Evolutionary conservation across 2,797 vertebrate genomes (phyloP), one percentile per base, ranked within the genome.

Genomic region (Zalophus californianus): DNA sequence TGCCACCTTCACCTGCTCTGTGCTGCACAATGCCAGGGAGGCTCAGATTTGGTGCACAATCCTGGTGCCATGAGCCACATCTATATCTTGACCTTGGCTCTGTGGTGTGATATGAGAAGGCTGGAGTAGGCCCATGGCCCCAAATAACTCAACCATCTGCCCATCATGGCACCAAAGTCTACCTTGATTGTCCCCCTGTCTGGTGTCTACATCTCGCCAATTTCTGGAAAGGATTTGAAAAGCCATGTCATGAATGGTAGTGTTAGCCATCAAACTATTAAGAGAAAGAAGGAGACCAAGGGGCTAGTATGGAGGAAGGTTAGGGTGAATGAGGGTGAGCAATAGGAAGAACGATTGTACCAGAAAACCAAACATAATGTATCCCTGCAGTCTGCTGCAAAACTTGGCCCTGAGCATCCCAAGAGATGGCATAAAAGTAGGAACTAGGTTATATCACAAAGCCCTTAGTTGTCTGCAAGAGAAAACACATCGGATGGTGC

Each of bases 1-100:
- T 0, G 3, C 4, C 41, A 18, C 54, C 77, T 48, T 85, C 23
- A 35, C 25, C 16, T 8, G 15, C 23, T 29, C 52, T 32, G 0
- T 0, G 0, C 21, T 16, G 1, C 9, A 7, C 50, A 41, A 18
- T 1, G 27, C 54, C 68, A 29, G 50, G 35, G 32, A 60, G 0
- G 38, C 27, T 44, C 23, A 15, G n/a, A 25, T 13, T 83, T 23
- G n/a, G 44, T 29, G 9, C 20, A 25, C 35, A 10, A 1, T 41
- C 32, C 72, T 58, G 8, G n/a, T 11, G 27, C 50, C 82, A 10
- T 16, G 11, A 41, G 38, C 48, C 44, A 56, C 41, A 35, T 21
- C 48, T 48, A 0, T 0, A n/a, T 11, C n/a, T 25, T 56, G 78
- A 21, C 60, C 56, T 12, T 7, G 21, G 75, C 79, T 66, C 83